Base-by-base conservation (phyloP, 2,888 invertebrate species). In the Oeneis ivallda region DNA sequence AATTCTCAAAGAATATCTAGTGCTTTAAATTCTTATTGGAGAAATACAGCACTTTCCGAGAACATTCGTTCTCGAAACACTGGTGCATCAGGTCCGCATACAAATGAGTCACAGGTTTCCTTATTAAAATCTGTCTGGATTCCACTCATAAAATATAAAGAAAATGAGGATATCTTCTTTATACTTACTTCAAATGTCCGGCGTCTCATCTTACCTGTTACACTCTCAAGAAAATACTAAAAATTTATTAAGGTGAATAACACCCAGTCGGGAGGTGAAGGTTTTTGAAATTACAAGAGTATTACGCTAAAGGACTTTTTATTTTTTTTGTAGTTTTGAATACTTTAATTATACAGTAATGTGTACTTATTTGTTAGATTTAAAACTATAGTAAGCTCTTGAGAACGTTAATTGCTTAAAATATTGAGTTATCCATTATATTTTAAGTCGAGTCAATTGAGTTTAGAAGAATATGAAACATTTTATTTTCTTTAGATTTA, bases 201-300 rank as follows among this genome's bases (percentile, higher is more conserved):
- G 26, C 65, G 54, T 67, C 62, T 65, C 64, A 66, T 70, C 65
- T 70, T 54, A 70, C 68, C 67, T 60, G 66, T 66, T 68, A 62
- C 41, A 58, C 65, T 67, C 64, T 69, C 66, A 50, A 62, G 69
- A 52, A 68, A 72, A 71, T 70, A 64, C 68, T 68, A 57, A 67
- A 70, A 68, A 62, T 65, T 61, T 61, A 64, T 66, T 74, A 2
- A 15, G 26, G 72, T 69, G 69, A 66, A 69, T 71, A 73, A 72
- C 61, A 62, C 43, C 45, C 67, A 67, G 76, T 73, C 76, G 76
- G 73, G 71, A 70, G 71, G 70, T 72, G 75, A 76, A 76, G 2
- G 7, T 37, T 76, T 74, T 78, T 75, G 75, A 66, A 77, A 73
- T 37, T 5, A 37, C 3, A 17, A 6, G 1, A 45, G n/a, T 45